Percentiles rank a stretch among this genome's conserved stretches.
Conservation (phyloP, 1,140 invertebrate genomes). For the Drosophila pectinifera region DNA sequence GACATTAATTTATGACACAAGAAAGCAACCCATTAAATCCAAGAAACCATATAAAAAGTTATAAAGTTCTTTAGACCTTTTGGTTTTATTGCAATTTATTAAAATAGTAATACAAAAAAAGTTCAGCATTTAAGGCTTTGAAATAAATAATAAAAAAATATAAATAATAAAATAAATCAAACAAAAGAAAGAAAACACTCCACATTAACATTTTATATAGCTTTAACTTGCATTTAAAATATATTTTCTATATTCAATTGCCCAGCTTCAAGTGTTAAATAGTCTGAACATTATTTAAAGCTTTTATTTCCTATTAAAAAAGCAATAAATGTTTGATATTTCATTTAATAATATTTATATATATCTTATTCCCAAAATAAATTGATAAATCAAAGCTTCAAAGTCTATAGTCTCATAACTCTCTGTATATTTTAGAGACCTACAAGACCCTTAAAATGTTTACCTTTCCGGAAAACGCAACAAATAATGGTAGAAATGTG, state of each 20-base stretch:
- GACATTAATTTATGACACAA: not conserved
- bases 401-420: too few species aligned
- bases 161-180: too few species aligned
- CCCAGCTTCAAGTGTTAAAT: too few species aligned
- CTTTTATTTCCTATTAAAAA: too few species aligned
- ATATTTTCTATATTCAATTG: not conserved
- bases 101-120: not conserved
- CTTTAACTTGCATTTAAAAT: not conserved
- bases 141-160: too few species aligned
- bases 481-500: not conserved
- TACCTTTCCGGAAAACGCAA: conserved; percentile 1
- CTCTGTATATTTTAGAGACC: too few species aligned
- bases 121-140: not conserved
- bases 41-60: not conserved
- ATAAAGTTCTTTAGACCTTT: not conserved
- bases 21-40: not conserved
- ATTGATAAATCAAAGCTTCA: too few species aligned
- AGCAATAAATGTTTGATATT: too few species aligned
- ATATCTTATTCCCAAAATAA: too few species aligned
- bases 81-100: not conserved
- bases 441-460: conserved; percentile 10
- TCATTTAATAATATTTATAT: too few species aligned
- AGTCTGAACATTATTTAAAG: not conserved
- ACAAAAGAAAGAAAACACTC: not conserved
- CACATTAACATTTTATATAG: not conserved